phyloP scores from a whole-genome alignment of 2,888 invertebrate species.

The Ypsolopha scabrella region DNA sequence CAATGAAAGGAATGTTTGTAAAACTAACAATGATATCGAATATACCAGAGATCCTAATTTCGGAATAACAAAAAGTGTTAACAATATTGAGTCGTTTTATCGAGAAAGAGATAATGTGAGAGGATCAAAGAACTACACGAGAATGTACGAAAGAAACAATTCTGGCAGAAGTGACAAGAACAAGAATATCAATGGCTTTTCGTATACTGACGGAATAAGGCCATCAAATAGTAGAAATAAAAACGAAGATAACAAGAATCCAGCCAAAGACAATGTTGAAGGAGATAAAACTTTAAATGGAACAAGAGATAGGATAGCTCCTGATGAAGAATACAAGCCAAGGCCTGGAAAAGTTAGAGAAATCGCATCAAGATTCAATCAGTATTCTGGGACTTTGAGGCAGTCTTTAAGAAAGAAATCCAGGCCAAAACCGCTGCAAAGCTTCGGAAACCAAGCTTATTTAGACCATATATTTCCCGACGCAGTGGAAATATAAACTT shows the following conservation, averaged over 20 bases:
- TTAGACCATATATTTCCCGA: constrained; percentile 73
- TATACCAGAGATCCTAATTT: constrained; percentile 53
- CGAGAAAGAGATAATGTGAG: constrained; percentile 16
- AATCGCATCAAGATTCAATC: constrained; percentile 55
- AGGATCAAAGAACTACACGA: constrained; percentile 30
- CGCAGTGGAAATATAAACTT: constrained; percentile 52
- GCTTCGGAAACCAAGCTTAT: constrained; percentile 70
- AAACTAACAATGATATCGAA: constrained; percentile 52
- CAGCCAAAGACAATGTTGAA: not conserved
- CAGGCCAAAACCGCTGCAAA: constrained; percentile 71
- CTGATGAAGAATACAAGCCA: constrained; percentile 34
- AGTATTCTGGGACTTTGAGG: constrained; percentile 23
- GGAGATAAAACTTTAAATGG: not conserved
- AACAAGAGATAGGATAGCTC: not conserved
- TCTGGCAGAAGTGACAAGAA: constrained; percentile 22
- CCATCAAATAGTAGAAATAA: not conserved
- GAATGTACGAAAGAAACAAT: constrained; percentile 44
- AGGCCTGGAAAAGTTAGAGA: constrained; percentile 56
- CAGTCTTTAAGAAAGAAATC: constrained; percentile 21
- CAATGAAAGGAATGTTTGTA: constrained; percentile 33
- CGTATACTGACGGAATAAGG: not conserved
- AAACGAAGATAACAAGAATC: not conserved
- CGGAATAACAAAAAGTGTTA: constrained; percentile 26
- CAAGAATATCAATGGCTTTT: not conserved
- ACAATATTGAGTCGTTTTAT: constrained; percentile 6